A percentile compares a stretch with the other conserved stretches of the same genome.
These are phyloP conservation scores for Aplidium turbinatum DNA, from an alignment of 23 tunicate species.

Conservation along the genomic window DNA sequence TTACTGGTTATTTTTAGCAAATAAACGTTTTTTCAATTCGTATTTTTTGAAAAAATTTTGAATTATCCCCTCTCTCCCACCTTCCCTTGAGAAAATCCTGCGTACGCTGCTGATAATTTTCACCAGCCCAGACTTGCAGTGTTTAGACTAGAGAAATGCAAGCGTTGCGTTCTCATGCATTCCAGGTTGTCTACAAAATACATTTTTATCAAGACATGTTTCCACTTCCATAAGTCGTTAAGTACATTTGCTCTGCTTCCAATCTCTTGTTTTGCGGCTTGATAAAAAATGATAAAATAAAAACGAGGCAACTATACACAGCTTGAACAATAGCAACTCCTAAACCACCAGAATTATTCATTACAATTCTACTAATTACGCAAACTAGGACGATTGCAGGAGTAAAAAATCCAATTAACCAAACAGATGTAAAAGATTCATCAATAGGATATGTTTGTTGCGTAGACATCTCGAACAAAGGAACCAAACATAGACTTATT, in stretches of 20 bases:
- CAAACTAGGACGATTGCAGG: background rate
- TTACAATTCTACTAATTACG: background rate
- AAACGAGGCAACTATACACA: background rate
- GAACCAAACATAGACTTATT: background rate
- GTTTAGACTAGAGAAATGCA: too few species aligned
- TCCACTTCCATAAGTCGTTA: background rate
- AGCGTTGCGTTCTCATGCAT: too few species aligned
- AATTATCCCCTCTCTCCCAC: too few species aligned
- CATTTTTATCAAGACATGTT: too few species aligned
- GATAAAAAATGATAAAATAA: background rate
- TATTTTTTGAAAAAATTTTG: too few species aligned
- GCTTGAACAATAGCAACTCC: constrained; percentile 13
- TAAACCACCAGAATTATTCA: background rate
- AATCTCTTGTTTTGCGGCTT: background rate
- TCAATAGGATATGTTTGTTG: constrained; percentile 1
- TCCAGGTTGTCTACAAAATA: too few species aligned
- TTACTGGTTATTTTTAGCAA: too few species aligned
- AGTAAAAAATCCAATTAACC: background rate
- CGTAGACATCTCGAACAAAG: constrained; percentile 8
- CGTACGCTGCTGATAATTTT: too few species aligned
- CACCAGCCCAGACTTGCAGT: too few species aligned
- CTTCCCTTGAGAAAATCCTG: too few species aligned
- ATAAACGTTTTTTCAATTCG: too few species aligned
- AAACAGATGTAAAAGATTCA: constrained; percentile 6
- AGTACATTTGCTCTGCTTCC: background rate